These are phyloP conservation scores for Drosophila tsacasi DNA, from an alignment of 1,140 invertebrate species.

Conservation along the genomic window DNA sequence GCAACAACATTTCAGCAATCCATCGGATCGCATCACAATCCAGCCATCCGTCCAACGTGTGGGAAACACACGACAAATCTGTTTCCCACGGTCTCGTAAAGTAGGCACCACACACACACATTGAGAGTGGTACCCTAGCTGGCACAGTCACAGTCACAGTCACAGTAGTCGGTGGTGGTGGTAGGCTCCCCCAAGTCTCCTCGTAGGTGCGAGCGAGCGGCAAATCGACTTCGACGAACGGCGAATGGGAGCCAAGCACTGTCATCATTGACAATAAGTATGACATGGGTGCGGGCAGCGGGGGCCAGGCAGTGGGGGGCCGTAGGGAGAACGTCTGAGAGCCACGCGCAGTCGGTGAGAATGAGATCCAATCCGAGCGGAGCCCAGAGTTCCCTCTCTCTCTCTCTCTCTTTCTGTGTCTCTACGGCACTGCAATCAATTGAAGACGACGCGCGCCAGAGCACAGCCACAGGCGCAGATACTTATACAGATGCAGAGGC, in stretches of 20 bases:
- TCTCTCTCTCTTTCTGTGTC: constrained; percentile 42
- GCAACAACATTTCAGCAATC: constrained; percentile 83
- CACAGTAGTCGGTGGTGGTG: constrained; percentile 32
- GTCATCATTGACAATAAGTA: constrained; percentile 85
- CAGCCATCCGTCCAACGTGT: constrained; percentile 86
- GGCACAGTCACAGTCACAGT: constrained; percentile 18
- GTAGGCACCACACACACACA: constrained; percentile 74
- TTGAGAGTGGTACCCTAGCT: constrained; percentile 26
- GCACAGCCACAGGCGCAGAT: constrained; percentile 49
- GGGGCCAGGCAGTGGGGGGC: constrained; percentile 2
- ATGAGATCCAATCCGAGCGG: constrained; percentile 60
- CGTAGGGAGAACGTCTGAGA: constrained; percentile 51
- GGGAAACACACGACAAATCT: constrained; percentile 87
- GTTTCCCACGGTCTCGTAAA: constrained; percentile 87
- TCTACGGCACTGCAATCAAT: constrained; percentile 63
- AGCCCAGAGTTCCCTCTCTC: constrained; percentile 47
- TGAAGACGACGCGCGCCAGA: constrained; percentile 79
- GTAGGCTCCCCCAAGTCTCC: constrained; percentile 52
- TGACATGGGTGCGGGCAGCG: constrained; percentile 73
- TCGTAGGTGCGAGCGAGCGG: constrained; percentile 47
- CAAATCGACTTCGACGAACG: constrained; percentile 53
- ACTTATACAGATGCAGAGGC: constrained; percentile 38
- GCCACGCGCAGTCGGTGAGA: constrained; percentile 66
- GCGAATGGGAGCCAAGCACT: constrained; percentile 73
- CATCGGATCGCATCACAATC: constrained; percentile 85